Percentiles rank a stretch among this genome's conserved stretches.
These are phyloP conservation scores for Chromobotia macracanthus DNA, from an alignment of 2,797 vertebrate genomes.

Conservation along the genomic window DNA sequence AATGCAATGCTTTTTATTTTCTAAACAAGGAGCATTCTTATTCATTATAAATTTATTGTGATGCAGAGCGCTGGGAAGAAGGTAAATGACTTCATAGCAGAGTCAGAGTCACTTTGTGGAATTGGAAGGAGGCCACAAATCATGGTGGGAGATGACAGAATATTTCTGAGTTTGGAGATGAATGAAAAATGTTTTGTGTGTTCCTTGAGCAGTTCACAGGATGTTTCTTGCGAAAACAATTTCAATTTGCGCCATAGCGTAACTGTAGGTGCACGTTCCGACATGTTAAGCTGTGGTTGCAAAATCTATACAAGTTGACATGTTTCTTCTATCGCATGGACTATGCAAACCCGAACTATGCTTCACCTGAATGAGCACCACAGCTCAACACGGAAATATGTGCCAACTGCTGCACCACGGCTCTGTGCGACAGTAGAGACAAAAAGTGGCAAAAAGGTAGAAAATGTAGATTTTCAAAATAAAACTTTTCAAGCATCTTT, in stretches of 20 bases:
- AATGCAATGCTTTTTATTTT: constrained; percentile 63
- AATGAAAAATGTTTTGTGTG: neutral
- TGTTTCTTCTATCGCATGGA: too few species aligned
- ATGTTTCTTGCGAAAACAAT: neutral
- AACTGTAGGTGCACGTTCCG: neutral
- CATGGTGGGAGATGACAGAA: constrained; percentile 36
- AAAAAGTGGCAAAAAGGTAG: too few species aligned
- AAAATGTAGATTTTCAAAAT: too few species aligned
- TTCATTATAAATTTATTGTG: constrained; percentile 71
- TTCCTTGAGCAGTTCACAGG: neutral
- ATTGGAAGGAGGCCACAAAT: constrained; percentile 57
- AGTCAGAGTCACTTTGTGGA: constrained; percentile 49
- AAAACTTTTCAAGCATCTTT: too few species aligned
- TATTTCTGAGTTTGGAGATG: constrained; percentile 30
- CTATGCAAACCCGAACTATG: too few species aligned
- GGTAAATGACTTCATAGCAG: constrained; percentile 60
- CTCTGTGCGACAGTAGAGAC: too few species aligned
- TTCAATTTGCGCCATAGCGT: neutral
- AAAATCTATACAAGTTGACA: neutral
- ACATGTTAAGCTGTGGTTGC: neutral
- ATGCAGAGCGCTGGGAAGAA: constrained; percentile 60
- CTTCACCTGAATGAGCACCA: too few species aligned
- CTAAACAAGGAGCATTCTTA: constrained; percentile 58
- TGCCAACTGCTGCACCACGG: too few species aligned
- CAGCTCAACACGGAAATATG: too few species aligned